Percentiles rank a stretch among this genome's conserved stretches.
These are phyloP conservation scores for Synanthedon tipuliformis DNA, from an alignment of 2,888 invertebrate genomes.

Conservation along the genomic window DNA sequence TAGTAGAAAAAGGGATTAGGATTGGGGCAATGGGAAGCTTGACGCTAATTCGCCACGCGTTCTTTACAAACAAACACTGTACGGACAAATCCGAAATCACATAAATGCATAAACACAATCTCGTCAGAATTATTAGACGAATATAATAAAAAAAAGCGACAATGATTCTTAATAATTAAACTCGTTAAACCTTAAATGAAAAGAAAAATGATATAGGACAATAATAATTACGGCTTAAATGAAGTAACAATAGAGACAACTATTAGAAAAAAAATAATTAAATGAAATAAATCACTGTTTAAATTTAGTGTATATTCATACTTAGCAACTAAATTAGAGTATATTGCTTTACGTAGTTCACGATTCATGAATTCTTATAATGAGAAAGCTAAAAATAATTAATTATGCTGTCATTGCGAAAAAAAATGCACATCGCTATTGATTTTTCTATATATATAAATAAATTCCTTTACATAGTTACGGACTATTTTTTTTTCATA, in stretches of 20 bases:
- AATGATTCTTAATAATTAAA: neutral
- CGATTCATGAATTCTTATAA: neutral
- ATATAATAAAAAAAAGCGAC: neutral
- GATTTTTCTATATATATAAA: no score
- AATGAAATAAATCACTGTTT: conserved; percentile 7
- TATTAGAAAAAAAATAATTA: conserved; percentile 21
- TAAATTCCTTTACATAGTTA: no score
- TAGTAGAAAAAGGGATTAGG: no score
- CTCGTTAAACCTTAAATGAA: neutral
- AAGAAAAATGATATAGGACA: neutral
- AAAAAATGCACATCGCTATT: no score
- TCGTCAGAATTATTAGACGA: neutral
- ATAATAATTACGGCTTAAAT: neutral
- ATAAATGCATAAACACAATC: neutral
- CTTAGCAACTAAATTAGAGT: conserved; percentile 47
- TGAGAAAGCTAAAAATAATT: neutral
- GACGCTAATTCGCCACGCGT: no score
- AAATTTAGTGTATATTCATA: conserved; percentile 28
- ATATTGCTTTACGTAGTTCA: conserved; percentile 36
- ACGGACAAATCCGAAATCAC: neutral
- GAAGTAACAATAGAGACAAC: neutral
- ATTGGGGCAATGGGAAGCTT: no score
- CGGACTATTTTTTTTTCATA: no score
- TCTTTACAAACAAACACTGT: neutral
- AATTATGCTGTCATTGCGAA: no score